Conservation (phyloP, 2,797 vertebrate genomes). For the Scleropages formosus region DNA sequence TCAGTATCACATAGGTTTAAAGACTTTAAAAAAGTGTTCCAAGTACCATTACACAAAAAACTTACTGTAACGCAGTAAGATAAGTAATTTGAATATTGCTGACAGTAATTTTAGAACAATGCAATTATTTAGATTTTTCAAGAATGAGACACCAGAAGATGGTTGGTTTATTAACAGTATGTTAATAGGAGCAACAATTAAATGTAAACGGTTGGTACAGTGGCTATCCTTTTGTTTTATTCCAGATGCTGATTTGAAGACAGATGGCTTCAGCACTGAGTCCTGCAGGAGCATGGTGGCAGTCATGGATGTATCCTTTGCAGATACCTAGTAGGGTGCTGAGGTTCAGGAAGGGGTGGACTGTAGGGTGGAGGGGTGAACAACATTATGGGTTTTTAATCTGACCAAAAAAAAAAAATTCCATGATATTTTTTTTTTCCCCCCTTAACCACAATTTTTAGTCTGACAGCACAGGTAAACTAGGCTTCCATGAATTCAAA, state of each 20-base stretch:
- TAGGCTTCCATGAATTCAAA: constrained; percentile 93
- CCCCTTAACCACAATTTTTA: constrained; percentile 65
- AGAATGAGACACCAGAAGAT: too few species aligned
- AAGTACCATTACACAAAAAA: too few species aligned
- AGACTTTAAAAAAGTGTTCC: too few species aligned
- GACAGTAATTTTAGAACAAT: too few species aligned
- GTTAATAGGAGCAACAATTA: background rate
- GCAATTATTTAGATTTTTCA: too few species aligned
- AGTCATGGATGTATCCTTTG: constrained; percentile 91
- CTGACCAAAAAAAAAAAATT: background rate
- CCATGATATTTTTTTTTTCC: constrained; percentile 36
- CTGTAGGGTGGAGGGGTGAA: background rate
- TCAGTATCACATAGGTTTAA: background rate
- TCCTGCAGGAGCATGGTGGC: constrained; percentile 92
- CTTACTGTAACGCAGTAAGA: too few species aligned
- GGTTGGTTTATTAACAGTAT: too few species aligned
- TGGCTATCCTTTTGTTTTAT: background rate
- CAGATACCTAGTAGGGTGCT: background rate
- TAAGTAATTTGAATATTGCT: background rate
- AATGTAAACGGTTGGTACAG: background rate
- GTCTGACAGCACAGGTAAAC: constrained; percentile 82
- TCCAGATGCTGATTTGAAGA: constrained; percentile 72
- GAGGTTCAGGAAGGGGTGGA: background rate
- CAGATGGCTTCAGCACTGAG: constrained; percentile 85
- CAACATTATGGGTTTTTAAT: too few species aligned